Evolutionary conservation across 92 coral and sea anemone species (phyloP).

Genomic region (Parazoanthus darwini): DNA sequence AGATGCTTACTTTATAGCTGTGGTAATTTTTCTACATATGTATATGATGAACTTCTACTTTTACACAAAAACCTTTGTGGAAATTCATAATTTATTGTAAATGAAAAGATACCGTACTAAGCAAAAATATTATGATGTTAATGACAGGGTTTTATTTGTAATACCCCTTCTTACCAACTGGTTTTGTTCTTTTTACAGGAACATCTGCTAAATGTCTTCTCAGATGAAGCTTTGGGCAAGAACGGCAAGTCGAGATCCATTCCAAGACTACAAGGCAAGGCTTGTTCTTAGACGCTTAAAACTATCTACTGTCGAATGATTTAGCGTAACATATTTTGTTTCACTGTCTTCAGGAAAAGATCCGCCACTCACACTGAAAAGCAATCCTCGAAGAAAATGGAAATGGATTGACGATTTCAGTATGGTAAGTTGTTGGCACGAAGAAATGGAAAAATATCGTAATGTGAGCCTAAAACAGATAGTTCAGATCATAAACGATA

Average conservation of each 20-base stretch:
- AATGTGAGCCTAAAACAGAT: too few species aligned
- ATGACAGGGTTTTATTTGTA: neutral
- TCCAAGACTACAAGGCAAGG: neutral
- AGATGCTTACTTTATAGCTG: too few species aligned
- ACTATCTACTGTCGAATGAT: too few species aligned
- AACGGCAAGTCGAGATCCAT: neutral
- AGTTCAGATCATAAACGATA: too few species aligned
- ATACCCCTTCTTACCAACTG: neutral
- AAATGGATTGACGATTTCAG: neutral
- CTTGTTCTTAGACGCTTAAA: too few species aligned
- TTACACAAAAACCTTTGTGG: too few species aligned
- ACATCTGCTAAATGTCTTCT: neutral
- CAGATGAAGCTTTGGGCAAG: neutral
- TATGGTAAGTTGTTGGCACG: neutral
- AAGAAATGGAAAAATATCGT: neutral
- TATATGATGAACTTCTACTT: too few species aligned
- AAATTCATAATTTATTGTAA: too few species aligned
- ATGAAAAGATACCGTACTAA: too few species aligned
- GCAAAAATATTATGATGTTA: too few species aligned
- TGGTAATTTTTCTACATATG: too few species aligned
- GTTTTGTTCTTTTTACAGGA: neutral
- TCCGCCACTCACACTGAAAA: neutral
- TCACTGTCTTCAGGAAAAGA: neutral
- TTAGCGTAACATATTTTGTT: neutral
- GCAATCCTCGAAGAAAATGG: constrained; percentile 6